These are phyloP conservation scores for Steinernema feltiae DNA, from an alignment of 1,140 invertebrate species.

Conservation along the genomic window DNA sequence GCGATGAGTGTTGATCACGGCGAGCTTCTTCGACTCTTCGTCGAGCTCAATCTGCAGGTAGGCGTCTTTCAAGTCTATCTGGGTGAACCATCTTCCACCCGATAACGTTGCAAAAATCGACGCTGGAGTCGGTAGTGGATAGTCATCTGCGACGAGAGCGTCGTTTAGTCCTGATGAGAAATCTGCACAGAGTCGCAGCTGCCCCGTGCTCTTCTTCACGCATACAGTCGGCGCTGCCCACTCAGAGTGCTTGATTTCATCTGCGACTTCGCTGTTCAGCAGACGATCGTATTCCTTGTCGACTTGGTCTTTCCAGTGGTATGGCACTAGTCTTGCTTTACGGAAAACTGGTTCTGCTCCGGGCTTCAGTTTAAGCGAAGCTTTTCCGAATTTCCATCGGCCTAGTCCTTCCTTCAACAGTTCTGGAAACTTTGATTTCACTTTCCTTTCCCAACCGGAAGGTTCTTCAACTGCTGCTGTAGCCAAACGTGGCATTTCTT, in stretches of 20 bases:
- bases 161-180: slow-evolving; percentile 48
- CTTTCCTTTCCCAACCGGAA: not conserved
- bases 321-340: slow-evolving; percentile 46
- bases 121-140: slow-evolving; percentile 39
- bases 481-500: not conserved
- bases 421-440: not conserved
- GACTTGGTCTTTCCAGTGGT: slow-evolving; percentile 40
- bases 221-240: slow-evolving; percentile 60
- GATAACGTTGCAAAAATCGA: slow-evolving; percentile 36
- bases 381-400: not conserved
- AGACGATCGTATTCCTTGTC: slow-evolving; percentile 52
- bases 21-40: slow-evolving; percentile 31
- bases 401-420: not conserved
- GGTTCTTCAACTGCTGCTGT: not conserved
- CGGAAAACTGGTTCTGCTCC: slow-evolving; percentile 27
- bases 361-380: slow-evolving; percentile 30
- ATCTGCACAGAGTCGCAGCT: slow-evolving; percentile 56
- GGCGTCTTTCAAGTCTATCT: slow-evolving; percentile 41
- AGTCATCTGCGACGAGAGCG: slow-evolving; percentile 24
- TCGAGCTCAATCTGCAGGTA: slow-evolving; percentile 41
- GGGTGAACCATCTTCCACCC: slow-evolving; percentile 32
- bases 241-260: slow-evolving; percentile 50
- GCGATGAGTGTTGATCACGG: slow-evolving; percentile 27
- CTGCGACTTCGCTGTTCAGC: slow-evolving; percentile 35
- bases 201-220: slow-evolving; percentile 56